Conservation (phyloP, 2,113 vertebrate genomes). For the Clarias macrocephalus region DNA sequence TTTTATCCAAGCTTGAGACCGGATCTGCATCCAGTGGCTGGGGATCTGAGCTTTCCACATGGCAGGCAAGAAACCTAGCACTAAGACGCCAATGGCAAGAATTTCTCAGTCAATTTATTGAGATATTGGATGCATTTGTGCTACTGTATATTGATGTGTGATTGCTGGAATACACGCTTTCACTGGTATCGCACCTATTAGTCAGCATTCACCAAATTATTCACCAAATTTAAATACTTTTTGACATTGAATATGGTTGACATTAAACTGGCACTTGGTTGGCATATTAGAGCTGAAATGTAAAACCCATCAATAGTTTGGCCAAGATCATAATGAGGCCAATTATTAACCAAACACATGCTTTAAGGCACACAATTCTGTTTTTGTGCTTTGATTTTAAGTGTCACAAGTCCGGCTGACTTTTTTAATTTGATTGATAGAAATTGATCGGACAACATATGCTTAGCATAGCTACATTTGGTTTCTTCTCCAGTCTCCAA, state of each 20-base stretch:
- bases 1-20: too few species aligned
- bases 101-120: background rate
- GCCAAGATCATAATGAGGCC: background rate
- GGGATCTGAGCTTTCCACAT: too few species aligned
- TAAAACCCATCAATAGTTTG: background rate
- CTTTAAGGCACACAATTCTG: background rate
- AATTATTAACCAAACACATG: background rate
- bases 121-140: background rate
- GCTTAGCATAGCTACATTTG: background rate
- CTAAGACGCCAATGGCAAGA: too few species aligned
- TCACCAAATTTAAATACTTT: background rate
- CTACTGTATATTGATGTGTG: background rate
- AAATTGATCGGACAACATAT: background rate
- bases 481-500: background rate
- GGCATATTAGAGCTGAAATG: background rate
- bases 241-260: background rate
- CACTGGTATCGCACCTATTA: background rate
- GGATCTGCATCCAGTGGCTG: too few species aligned
- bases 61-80: too few species aligned
- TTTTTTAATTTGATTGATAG: background rate
- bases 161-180: background rate
- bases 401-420: background rate
- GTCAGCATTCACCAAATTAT: background rate
- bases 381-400: background rate
- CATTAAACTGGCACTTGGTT: background rate